phyloP scores from a whole-genome alignment of 2,888 invertebrate genomes.

The Bellardia bayeri region DNA sequence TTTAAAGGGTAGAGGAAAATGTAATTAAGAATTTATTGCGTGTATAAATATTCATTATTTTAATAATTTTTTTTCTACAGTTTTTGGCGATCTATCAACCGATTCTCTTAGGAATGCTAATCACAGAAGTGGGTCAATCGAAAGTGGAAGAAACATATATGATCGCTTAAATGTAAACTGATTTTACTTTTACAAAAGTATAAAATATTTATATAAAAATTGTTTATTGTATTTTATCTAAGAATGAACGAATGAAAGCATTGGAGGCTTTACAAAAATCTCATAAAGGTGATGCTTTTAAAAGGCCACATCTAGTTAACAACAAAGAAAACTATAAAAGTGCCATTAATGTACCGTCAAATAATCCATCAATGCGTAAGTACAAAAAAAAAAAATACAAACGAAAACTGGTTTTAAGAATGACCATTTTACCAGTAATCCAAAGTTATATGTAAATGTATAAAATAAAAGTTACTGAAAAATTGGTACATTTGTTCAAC shows the following conservation, averaged over 20 bases:
- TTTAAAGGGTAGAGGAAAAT: conserved; percentile 76
- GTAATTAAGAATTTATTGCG: conserved; percentile 13
- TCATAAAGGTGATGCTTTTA: conserved; percentile 67
- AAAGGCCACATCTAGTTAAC: conserved; percentile 64
- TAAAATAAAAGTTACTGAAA: neutral
- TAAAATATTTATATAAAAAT: too few species aligned
- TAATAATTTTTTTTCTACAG: conserved; percentile 72
- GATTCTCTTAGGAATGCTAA: conserved; percentile 74
- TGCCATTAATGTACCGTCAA: conserved; percentile 31
- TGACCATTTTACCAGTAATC: too few species aligned
- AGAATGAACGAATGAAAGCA: conserved; percentile 79
- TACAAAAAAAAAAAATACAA: neutral
- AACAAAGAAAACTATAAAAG: conserved; percentile 68
- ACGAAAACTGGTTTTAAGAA: neutral
- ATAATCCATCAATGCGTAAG: conserved; percentile 61
- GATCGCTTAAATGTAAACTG: conserved; percentile 78
- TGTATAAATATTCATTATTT: neutral
- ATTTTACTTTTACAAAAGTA: too few species aligned
- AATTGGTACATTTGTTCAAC: neutral
- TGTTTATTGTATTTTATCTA: conserved; percentile 45
- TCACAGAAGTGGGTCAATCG: conserved; percentile 23
- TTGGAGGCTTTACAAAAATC: conserved; percentile 79
- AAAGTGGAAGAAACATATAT: conserved; percentile 70
- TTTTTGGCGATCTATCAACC: conserved; percentile 79
- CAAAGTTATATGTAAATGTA: neutral